Conservation (phyloP, 2,888 invertebrate species). For the Melanchra persicariae region DNA sequence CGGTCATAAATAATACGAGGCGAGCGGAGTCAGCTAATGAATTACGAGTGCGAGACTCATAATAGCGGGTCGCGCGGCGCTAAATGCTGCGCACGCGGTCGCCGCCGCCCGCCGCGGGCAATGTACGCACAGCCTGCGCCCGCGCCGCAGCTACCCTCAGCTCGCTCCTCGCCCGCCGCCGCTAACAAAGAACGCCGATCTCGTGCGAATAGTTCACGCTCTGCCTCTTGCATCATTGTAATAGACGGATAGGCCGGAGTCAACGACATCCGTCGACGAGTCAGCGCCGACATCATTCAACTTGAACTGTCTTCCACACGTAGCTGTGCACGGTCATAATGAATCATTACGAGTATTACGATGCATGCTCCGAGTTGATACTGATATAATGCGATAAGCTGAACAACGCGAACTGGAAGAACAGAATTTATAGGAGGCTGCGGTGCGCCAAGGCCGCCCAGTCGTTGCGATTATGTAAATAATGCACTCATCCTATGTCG, state of each 20-base stretch:
- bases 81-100: slow-evolving; percentile 69
- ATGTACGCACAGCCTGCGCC: slow-evolving; percentile 65
- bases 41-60: slow-evolving; percentile 83
- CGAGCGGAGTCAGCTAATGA: slow-evolving; percentile 86
- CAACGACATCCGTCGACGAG: slow-evolving; percentile 83
- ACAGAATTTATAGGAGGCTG: slow-evolving; percentile 70
- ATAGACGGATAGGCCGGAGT: slow-evolving; percentile 77
- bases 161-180: slow-evolving; percentile 47
- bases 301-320: slow-evolving; percentile 72
- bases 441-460: slow-evolving; percentile 82
- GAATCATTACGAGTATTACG: slow-evolving; percentile 69
- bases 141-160: slow-evolving; percentile 56
- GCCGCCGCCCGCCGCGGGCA: slow-evolving; percentile 70
- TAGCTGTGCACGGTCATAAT: slow-evolving; percentile 62
- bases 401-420: slow-evolving; percentile 67
- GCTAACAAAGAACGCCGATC: slow-evolving; percentile 71
- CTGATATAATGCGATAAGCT: slow-evolving; percentile 69
- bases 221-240: slow-evolving; percentile 82
- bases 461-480: slow-evolving; percentile 86
- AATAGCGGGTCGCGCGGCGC: slow-evolving; percentile 79
- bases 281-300: slow-evolving; percentile 80
- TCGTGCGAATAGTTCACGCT: slow-evolving; percentile 84
- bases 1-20: slow-evolving; percentile 85
- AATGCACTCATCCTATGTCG: slow-evolving; percentile 74
- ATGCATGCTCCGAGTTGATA: slow-evolving; percentile 62